Evolutionary conservation across 1,140 invertebrate genomes (phyloP), one percentile per base, ranked within the genome.

Genomic region (Procambarus clarkii): DNA sequence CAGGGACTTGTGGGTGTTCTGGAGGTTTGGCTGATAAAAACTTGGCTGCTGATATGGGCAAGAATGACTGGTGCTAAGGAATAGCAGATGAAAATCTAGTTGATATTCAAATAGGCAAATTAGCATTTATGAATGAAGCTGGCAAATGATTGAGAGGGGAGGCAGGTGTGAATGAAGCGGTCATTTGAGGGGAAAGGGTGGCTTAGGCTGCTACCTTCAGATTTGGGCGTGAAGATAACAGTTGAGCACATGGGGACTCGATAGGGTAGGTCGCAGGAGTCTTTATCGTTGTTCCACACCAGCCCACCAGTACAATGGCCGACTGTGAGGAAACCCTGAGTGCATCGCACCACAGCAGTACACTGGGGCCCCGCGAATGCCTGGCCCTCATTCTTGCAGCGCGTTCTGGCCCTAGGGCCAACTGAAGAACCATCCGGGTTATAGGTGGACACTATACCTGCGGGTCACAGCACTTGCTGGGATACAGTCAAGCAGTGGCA

Each of bases 271-370:
- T 81, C 80, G 46, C 87, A 88, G 18, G 48, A 34, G 45, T 46
- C 64, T 48, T 24, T 18, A 18, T 45, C n/a, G 64, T 71, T 15
- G 45, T 88, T 74, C 87, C 87, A 88, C 78, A 88, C 87, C 78
- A 88, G 79, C 50, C 87, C 87, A 18, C 87, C 87, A 18, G 87
- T 88, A 44, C 87, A 88, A n/a, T 81, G 87, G 34, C 60, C 78
- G 60, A 88, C 87, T 13, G 46, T 48, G 46, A 82, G 13, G 64
- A 34, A 50, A 3, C 69, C 69, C 24, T 71, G 46, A 24, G 60
- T 50, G 46, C 87, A 88, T n/a, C 60, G 45, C 45, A 88, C 78
- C 34, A 60, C 8, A 18, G 87, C 79, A 21, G 87, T 88, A 46
- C 87, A 88, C 46, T 88, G 87, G 60, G 87, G 87, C 5, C 87